Evolutionary conservation across 2,113 vertebrate species (phyloP), one percentile per base, ranked within the genome.

Genomic region (Cryptotis parvus): DNA sequence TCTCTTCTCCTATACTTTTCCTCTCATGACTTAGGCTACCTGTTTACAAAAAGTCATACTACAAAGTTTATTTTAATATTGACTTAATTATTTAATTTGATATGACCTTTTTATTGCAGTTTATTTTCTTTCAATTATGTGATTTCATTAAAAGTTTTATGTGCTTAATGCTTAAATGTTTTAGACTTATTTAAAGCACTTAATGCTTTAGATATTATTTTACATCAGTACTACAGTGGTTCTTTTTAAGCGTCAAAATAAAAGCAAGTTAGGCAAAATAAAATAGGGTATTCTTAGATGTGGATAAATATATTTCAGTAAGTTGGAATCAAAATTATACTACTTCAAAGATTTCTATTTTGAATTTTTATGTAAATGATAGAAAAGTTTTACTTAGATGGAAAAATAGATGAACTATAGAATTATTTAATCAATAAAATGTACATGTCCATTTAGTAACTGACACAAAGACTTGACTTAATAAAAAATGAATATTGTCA

Each of bases 241-340:
- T 81, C 87, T 37, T 75, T 52, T 75, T 73, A 8, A 89, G 77
- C 89, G 43, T 9, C 9, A 90, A 58, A 90, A 79, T 89, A 20
- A 87, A 90, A 74, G 3, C 24, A 92, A 63, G 29, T 80, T 43
- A 84, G 69, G 24, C 1, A 37, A 80, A 66, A n/a, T 4, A n/a
- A 24, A 86, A 70, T 35, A 0, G 55, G 55, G 55, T 61, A 22
- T 3, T 82, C 78, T 58, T 92, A 41, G 8, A 2, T 80, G 26
- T 74, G 24, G 37, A 26, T 49, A 78, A 74, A 81, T 22, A 58
- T 4, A 58, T 31, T 0, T 91, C 6, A 52, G 18, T n/a, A 70
- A 55, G 9, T 39, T 93, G 9, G 61, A 3, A 43, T 9, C 45
- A 39, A 74, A n/a, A 0, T 52, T 49, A 84, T 37, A 74, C 78